Percentiles rank a stretch among this genome's conserved stretches.
Evolutionary conservation across 1,140 invertebrate species (phyloP).

Genomic region (Papilio polytes): DNA sequence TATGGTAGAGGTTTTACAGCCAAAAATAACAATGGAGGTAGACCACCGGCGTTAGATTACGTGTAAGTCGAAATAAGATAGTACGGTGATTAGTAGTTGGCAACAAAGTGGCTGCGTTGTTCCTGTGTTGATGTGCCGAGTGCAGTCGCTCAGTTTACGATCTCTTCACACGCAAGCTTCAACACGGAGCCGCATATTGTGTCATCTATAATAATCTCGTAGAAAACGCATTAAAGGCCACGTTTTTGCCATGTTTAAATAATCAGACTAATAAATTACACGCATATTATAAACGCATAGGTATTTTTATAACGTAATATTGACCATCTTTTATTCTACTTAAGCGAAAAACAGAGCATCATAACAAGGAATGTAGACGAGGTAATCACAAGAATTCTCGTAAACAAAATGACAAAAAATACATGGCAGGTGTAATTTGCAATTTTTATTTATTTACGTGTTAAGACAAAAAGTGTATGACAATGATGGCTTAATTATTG

Average conservation of each 20-base stretch:
- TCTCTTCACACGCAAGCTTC: conserved; percentile 18
- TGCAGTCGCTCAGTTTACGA: conserved; percentile 8
- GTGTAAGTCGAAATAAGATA: conserved; percentile 37
- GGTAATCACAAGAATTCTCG: conserved; percentile 40
- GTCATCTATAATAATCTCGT: conserved; percentile 37
- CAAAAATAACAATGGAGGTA: conserved; percentile 22
- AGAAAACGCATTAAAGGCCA: conserved; percentile 22
- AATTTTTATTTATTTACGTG: conserved; percentile 38
- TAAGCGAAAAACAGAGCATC: conserved; percentile 8
- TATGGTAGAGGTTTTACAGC: background rate
- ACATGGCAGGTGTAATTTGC: conserved; percentile 36
- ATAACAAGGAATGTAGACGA: conserved; percentile 33
- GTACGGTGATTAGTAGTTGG: conserved; percentile 17
- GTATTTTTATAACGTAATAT: conserved; percentile 35
- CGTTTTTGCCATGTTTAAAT: conserved; percentile 35
- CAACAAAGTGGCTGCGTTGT: conserved; percentile 28
- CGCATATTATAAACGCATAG: conserved; percentile 34
- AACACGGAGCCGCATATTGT: conserved; percentile 8
- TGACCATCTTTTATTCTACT: conserved; percentile 24
- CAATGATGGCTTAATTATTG: conserved; percentile 58
- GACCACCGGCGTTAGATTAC: conserved; percentile 50
- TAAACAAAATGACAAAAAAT: conserved; percentile 41
- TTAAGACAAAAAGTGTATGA: conserved; percentile 33
- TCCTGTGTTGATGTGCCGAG: conserved; percentile 30
- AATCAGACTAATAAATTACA: conserved; percentile 26